phyloP scores from a whole-genome alignment of 2,797 vertebrate genomes.

The Avahi laniger region DNA sequence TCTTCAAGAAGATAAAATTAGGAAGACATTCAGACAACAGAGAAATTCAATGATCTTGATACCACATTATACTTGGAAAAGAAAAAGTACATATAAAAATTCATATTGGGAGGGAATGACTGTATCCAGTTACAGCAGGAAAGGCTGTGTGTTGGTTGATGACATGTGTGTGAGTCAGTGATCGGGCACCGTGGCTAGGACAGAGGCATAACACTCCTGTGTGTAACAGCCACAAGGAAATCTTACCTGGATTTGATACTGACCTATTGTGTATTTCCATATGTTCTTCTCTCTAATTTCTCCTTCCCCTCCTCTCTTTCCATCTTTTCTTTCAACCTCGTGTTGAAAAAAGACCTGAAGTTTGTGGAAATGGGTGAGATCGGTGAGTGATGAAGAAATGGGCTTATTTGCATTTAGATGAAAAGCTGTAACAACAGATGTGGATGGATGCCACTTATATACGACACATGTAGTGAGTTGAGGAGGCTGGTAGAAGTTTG shows the following conservation, averaged over 20 bases:
- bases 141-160: not conserved
- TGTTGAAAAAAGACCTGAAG: not conserved
- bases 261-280: not conserved
- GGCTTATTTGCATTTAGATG: not conserved
- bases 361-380: not conserved
- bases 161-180: not conserved
- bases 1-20: slow-evolving; percentile 11
- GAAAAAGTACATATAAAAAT: not conserved
- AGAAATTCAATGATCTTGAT: not conserved
- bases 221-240: not conserved
- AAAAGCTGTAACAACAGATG: not conserved
- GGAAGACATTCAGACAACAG: not conserved
- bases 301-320: not conserved
- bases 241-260: not conserved
- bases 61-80: not conserved
- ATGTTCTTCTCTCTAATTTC: not conserved
- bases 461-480: not conserved
- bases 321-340: not conserved
- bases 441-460: not conserved
- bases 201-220: not conserved
- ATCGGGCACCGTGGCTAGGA: not conserved
- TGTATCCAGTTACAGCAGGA: not conserved
- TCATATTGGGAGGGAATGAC: not conserved
- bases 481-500: not conserved
- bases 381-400: not conserved